Base-by-base conservation (phyloP, 2,888 invertebrate genomes). In the Erebia palarica region DNA sequence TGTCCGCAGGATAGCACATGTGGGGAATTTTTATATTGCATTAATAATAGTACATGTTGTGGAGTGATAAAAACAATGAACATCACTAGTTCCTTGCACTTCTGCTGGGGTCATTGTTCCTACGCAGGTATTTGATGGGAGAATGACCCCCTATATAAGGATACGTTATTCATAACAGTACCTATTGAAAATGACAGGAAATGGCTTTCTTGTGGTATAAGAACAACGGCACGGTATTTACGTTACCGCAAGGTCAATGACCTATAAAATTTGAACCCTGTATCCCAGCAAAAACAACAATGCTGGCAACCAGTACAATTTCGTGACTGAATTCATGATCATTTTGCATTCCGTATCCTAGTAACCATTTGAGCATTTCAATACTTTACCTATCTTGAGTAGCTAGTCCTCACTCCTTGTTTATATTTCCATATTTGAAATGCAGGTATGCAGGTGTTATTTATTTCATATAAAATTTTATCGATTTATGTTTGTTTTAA, bases 321-420 rank as follows among this genome's bases (percentile, higher is more conserved):
- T 81, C 89, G 87, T 91, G 89, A 85, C 84, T 79, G 76, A 75
- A 78, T 73, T 75, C 73, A 79, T 79, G 80, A 63, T 36, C 36
- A 36, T 74, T 65, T 63, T 64, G 53, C 61, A 53, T 73, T 72
- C 78, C 84, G 92, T 92, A 86, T 83, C 92, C 88, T 90, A 92
- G 92, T 88, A 88, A 92, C 93, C 83, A 80, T 77, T 82, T 81
- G 84, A 81, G 91, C 84, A 91, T 85, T 90, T 92, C 92, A 90
- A 92, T 92, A 92, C 86, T 87, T 53, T 55, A 5, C 11, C 10
- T 18, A 9, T n/a, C 59, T n/a, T 59, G 14, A 14, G 14, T 36
- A 21, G 36, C 7, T 36, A 36, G 36, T 36, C 36, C 36, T 7
- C 36, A 7, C 36, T 36, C 36, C 36, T 36, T 7, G 36, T 36